A percentile compares a stretch with the other conserved stretches of the same genome.
Evolutionary conservation across 2,113 vertebrate species (phyloP).

Genomic region (Tragelaphus imberbis): DNA sequence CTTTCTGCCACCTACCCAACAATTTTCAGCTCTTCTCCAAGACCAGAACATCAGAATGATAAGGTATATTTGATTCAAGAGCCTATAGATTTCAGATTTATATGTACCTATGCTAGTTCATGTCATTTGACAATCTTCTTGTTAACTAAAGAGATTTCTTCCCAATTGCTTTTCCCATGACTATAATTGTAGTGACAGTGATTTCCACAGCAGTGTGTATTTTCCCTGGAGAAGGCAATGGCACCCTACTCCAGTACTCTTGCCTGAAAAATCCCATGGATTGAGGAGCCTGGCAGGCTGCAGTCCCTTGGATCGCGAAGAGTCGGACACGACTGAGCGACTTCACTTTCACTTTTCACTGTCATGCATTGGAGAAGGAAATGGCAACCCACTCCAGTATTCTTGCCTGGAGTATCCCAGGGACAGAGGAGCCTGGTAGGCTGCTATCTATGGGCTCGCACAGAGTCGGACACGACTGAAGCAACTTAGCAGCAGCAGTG

Average conservation of each 20-base stretch:
- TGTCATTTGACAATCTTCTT: not conserved
- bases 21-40: conserved; percentile 64
- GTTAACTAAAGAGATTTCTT: not conserved
- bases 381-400: no score
- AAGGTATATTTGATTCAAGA: conserved; percentile 66
- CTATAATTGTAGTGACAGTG: not conserved
- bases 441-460: no score
- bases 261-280: no score
- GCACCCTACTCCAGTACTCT: no score
- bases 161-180: not conserved
- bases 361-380: no score
- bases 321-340: no score
- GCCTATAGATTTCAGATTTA: not conserved
- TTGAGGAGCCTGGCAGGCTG: no score
- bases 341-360: no score
- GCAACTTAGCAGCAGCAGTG: not conserved
- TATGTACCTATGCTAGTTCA: not conserved
- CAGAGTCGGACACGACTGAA: no score
- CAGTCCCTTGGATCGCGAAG: no score
- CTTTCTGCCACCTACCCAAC: conserved; percentile 71
- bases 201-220: not conserved
- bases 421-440: no score
- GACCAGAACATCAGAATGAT: conserved; percentile 39
- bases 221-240: not conserved
- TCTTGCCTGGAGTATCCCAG: no score